Percentiles rank a stretch among this genome's conserved stretches.
Evolutionary conservation across 2,113 vertebrate genomes (phyloP).

Genomic region (Urocolius indicus): DNA sequence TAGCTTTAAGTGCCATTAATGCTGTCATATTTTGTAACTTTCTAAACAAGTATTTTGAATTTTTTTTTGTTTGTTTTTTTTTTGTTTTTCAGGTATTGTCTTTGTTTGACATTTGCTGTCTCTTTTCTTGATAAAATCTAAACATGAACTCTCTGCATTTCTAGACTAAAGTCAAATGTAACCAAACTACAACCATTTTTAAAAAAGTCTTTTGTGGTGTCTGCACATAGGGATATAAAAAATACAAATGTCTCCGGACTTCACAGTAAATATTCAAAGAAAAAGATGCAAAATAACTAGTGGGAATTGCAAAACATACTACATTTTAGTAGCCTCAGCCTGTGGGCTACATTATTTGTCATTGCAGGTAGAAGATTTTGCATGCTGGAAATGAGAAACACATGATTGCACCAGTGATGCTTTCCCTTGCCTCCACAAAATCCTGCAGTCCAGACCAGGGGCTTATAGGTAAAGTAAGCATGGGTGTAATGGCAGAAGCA

Average conservation of each 20-base stretch:
- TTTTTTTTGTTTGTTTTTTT: slow-evolving; percentile 47
- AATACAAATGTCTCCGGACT: background rate
- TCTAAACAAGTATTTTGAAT: slow-evolving; percentile 66
- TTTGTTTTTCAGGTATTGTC: slow-evolving; percentile 15
- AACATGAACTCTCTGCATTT: slow-evolving; percentile 3
- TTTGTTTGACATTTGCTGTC: slow-evolving; percentile 24
- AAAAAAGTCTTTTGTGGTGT: background rate
- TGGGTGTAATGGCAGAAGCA: background rate
- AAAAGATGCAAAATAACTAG: slow-evolving; percentile 29
- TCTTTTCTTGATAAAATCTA: background rate
- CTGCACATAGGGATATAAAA: background rate
- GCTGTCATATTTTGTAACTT: slow-evolving; percentile 71
- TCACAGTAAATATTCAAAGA: slow-evolving; percentile 6
- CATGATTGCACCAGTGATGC: background rate
- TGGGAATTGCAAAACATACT: background rate
- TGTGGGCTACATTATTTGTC: background rate
- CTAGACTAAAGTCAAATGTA: slow-evolving; percentile 11
- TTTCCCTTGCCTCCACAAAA: background rate
- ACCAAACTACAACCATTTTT: background rate
- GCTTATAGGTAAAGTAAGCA: background rate
- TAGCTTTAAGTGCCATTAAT: slow-evolving; percentile 85
- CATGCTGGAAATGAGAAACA: slow-evolving; percentile 19
- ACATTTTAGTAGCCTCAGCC: background rate
- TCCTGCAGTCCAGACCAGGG: background rate
- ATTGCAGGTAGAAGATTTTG: background rate